Evolutionary conservation across 2,888 invertebrate species (phyloP).

Genomic region (Morpho helenor): DNA sequence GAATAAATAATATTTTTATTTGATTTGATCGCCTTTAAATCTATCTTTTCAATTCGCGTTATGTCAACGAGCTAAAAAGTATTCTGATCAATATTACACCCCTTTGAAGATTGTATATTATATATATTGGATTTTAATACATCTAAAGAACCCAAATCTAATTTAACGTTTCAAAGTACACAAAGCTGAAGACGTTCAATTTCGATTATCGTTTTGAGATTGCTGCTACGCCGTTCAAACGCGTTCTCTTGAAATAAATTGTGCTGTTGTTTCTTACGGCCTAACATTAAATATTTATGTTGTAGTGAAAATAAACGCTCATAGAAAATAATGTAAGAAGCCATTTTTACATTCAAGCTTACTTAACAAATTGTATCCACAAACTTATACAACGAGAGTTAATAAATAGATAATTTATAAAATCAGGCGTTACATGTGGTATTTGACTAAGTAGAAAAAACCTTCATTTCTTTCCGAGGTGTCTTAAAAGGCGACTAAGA

Average conservation of each 20-base stretch:
- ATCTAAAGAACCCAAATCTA: slow-evolving; percentile 7
- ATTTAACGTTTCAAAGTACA: slow-evolving; percentile 2
- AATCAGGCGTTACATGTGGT: no score
- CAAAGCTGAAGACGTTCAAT: slow-evolving; percentile 9
- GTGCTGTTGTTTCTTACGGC: slow-evolving; percentile 3
- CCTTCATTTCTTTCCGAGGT: no score
- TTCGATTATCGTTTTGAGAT: slow-evolving; percentile 14
- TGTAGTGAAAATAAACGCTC: not conserved
- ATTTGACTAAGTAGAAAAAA: no score
- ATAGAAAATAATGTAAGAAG: not conserved
- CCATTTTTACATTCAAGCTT: not conserved
- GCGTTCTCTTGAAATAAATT: slow-evolving; percentile 11
- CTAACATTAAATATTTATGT: slow-evolving; percentile 8
- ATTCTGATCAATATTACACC: no score
- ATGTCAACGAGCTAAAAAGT: no score
- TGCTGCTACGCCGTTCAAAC: slow-evolving; percentile 9
- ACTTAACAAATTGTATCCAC: not conserved
- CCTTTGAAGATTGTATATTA: no score
- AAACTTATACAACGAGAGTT: no score
- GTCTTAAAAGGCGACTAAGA: no score
- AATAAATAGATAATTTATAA: no score
- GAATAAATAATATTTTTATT: no score
- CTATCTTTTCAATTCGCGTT: no score
- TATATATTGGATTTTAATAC: not conserved
- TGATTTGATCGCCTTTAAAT: no score